phyloP scores from a whole-genome alignment of 2,797 vertebrate genomes.

The Neosilurus mollespiculum region DNA sequence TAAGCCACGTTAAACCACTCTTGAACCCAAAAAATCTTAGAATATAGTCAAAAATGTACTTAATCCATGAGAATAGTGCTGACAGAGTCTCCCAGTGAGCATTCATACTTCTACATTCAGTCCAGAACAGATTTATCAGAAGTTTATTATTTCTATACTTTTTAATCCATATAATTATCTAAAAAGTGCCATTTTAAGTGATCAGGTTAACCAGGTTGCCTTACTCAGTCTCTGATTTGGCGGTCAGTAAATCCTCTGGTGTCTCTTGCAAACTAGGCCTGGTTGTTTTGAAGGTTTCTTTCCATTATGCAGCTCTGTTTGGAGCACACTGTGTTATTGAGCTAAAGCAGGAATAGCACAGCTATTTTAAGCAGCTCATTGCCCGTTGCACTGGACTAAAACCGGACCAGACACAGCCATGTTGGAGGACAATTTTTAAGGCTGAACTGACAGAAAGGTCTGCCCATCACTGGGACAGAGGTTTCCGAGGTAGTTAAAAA shows the following conservation, averaged over 20 bases:
- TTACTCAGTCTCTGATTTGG: slow-evolving; percentile 26
- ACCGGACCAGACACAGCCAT: slow-evolving; percentile 49
- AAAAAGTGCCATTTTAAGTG: background rate
- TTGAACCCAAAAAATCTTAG: slow-evolving; percentile 50
- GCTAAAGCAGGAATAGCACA: slow-evolving; percentile 26
- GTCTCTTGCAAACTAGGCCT: slow-evolving; percentile 38
- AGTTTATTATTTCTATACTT: background rate
- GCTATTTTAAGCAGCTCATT: slow-evolving; percentile 64
- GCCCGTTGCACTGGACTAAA: slow-evolving; percentile 41
- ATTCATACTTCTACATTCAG: slow-evolving; percentile 56
- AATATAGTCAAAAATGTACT: slow-evolving; percentile 24
- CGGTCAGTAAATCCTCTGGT: slow-evolving; percentile 37
- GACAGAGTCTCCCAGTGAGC: slow-evolving; percentile 47
- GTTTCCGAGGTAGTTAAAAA: background rate
- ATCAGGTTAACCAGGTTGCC: background rate
- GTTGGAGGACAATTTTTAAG: background rate
- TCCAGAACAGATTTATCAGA: background rate
- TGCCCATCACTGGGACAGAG: no score
- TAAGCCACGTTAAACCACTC: slow-evolving; percentile 52
- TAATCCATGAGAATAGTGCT: slow-evolving; percentile 49
- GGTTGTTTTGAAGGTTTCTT: slow-evolving; percentile 44
- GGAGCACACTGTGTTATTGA: slow-evolving; percentile 14
- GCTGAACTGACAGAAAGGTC: background rate
- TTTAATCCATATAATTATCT: background rate
- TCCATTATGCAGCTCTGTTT: slow-evolving; percentile 32